Evolutionary conservation across 2,113 vertebrate species (phyloP), one percentile per base, ranked within the genome.

Genomic region (Telmatochromis brachygnathus): DNA sequence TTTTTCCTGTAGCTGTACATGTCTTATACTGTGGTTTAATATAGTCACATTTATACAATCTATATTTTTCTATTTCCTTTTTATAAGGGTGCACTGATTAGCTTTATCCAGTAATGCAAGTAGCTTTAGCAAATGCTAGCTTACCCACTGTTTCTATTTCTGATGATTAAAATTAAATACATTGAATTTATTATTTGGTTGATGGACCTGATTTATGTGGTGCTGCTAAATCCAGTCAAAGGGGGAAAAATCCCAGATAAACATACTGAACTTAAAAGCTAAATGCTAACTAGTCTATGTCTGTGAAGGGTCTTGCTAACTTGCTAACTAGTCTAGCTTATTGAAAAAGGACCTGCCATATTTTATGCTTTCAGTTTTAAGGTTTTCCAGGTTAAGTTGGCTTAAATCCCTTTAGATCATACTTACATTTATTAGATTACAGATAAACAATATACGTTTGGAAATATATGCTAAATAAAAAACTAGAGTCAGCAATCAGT

Each of bases 381-480:
- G 37, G 13, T 6, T 73, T 42, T 73, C 5, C 13, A 4, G 37
- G 45, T 70, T 42, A 42, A 23, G 0, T 70, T 70, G n/a, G 5
- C n/a, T 42, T 42, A 6, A 42, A 42, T 39, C 13, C 35, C 0
- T 0, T 42, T 70, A 42, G 17, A 70, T 4, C n/a, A 15, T 0
- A 39, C n/a, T 42, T 70, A 23, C 5, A 42, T 70, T 39, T 42
- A 42, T 42, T 70, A 39, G n/a, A 23, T 42, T 70, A 42, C 35
- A 70, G n/a, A 42, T 42, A 70, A 14, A 70, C 1, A 70, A 23
- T 23, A 42, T 39, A 9, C 0, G 0, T 45, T 26, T 73, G 3
- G 65, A 45, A 10, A 45, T 17, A 45, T 14, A 73, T 45, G 8
- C 62, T 45, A 15, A 0, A 73, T 73, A 73, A 73, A 23, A 0